Base-by-base conservation (phyloP, 2,797 vertebrate species). In the Acanthurus tractus region DNA sequence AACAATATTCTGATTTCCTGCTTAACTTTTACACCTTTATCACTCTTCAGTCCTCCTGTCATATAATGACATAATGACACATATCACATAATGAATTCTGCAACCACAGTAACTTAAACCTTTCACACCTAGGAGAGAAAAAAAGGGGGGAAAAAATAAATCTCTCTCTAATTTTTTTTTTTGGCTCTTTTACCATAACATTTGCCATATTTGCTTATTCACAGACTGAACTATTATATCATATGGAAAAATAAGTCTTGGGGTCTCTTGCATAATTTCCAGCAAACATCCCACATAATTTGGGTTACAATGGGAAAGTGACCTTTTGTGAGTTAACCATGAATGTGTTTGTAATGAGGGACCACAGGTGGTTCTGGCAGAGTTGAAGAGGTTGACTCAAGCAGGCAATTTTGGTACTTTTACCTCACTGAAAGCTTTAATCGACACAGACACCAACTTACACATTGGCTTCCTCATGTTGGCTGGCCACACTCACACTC, bases 371-470 rank as follows among this genome's bases (percentile, higher is more conserved):
- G 63, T 46, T 69, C 66, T 22, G 54, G 45, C 59, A 55, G 68
- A 67, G 79, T 65, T 78, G 23, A 63, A 78, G 64, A 76, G 79
- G 75, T 85, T 67, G 78, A 64, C 68, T 66, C 7, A 67, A 71
- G 40, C n/a, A 57, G 64, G 65, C 55, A 45, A 14, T 82, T 58
- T 68, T 72, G 42, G 36, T 76, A 20, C 67, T 73, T 84, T 64
- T 66, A 81, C 72, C 77, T 75, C 66, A 50, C 57, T 38, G 55
- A 84, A 82, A 72, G 78, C 78, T 83, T 85, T 82, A 83, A 88
- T 82, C 73, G 83, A 76, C 69, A 68, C 46, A 46, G 61, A 86
- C 82, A 69, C 73, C 74, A 72, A 76, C 70, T 78, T 73, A 70
- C 81, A 78, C 76, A 68, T 85, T 74, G 29, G 70, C 74, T 56